A percentile compares a stretch with the other conserved stretches of the same genome.
Conservation (phyloP, 2,797 vertebrate species). For the Rhinophrynus dorsalis region DNA sequence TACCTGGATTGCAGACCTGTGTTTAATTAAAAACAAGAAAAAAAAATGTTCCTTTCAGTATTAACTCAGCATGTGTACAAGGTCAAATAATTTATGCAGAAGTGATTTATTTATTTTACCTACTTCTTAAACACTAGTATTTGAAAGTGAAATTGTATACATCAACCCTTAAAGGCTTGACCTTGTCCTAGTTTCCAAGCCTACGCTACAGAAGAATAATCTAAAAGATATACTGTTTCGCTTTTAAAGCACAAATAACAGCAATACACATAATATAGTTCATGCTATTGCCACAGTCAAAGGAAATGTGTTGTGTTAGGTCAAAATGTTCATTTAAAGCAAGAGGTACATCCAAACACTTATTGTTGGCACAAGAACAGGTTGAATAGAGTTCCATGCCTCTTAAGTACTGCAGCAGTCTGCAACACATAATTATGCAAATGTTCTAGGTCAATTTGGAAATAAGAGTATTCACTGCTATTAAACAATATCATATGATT, state of each 20-base stretch:
- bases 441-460: too few species aligned
- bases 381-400: too few species aligned
- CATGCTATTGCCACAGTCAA: too few species aligned
- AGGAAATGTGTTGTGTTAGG: not conserved
- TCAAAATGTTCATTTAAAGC: not conserved
- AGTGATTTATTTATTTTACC: not conserved
- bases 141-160: not conserved
- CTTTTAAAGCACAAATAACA: not conserved
- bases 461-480: too few species aligned
- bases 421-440: too few species aligned
- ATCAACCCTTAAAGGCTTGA: not conserved
- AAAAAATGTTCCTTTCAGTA: conserved; percentile 15
- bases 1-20: conserved; percentile 84
- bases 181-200: not conserved
- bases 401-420: too few species aligned
- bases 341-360: too few species aligned
- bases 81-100: not conserved
- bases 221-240: not conserved
- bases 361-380: too few species aligned
- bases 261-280: too few species aligned
- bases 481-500: too few species aligned
- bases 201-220: not conserved
- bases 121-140: conserved; percentile 13
- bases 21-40: conserved; percentile 35
- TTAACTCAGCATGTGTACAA: not conserved